Evolutionary conservation across 92 coral and sea anemone species (phyloP).

Genomic region (Metridium senile): DNA sequence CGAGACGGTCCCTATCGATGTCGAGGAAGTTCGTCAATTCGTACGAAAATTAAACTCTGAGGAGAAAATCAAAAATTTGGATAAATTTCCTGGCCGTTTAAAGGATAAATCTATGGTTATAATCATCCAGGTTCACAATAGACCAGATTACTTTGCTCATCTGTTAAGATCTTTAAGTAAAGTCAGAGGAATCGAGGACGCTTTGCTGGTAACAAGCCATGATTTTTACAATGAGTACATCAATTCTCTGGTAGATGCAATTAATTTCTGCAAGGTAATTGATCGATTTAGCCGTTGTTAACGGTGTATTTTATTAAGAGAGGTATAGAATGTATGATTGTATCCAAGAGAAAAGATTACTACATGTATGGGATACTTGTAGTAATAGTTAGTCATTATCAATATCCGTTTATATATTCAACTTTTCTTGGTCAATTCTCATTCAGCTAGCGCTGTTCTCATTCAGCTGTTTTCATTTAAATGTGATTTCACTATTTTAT

Average conservation of each 20-base stretch:
- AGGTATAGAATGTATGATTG: background rate
- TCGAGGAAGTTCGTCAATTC: conserved; percentile 54
- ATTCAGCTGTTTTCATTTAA: too few relatives aligned
- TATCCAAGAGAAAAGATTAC: background rate
- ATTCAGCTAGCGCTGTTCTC: background rate
- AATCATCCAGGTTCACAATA: conserved; percentile 87
- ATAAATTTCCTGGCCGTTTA: conserved; percentile 57
- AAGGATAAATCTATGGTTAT: conserved; percentile 65
- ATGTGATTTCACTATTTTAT: too few relatives aligned
- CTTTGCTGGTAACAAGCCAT: conserved; percentile 81
- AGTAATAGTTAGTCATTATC: background rate
- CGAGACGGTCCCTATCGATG: conserved; percentile 22
- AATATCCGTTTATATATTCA: background rate
- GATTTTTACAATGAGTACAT: conserved; percentile 78
- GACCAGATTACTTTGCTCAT: conserved; percentile 79
- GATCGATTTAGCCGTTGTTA: background rate
- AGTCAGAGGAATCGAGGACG: conserved; percentile 76
- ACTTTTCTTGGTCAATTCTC: background rate
- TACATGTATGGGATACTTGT: background rate
- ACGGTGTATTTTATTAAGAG: background rate
- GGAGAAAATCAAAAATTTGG: conserved; percentile 59
- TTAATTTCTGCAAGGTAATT: conserved; percentile 88
- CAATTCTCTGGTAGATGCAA: conserved; percentile 62
- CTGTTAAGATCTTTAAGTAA: conserved; percentile 71
- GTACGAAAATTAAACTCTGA: conserved; percentile 51